Conservation (phyloP, 2,113 vertebrate species). For the Naja naja region DNA sequence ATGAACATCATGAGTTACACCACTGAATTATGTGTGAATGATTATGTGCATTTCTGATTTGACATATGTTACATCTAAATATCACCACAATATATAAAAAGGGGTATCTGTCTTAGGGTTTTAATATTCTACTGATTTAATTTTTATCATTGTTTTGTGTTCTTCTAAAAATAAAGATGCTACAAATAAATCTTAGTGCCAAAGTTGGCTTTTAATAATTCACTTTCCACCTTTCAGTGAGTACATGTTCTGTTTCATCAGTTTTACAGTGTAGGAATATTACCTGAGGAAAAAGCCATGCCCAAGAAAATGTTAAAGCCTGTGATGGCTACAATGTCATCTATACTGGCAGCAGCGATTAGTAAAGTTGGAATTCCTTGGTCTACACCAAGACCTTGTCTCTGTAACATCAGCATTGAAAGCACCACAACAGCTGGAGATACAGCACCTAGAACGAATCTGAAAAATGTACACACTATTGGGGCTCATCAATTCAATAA, state of each 20-base stretch:
- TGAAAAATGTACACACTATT: constrained; percentile 48
- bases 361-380: constrained; percentile 92
- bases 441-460: constrained; percentile 92
- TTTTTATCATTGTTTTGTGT: not conserved
- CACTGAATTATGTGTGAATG: not conserved
- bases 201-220: not conserved
- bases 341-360: constrained; percentile 93
- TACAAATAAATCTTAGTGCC: not conserved
- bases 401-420: constrained; percentile 89
- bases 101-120: not conserved
- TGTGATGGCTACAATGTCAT: constrained; percentile 86
- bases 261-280: not conserved
- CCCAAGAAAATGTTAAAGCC: constrained; percentile 84
- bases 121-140: not conserved
- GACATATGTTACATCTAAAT: not conserved
- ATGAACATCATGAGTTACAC: not conserved
- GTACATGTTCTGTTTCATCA: not conserved
- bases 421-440: constrained; percentile 94
- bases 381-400: constrained; percentile 83
- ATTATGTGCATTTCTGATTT: not conserved
- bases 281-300: constrained; percentile 90
- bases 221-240: not conserved
- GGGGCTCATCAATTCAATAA: not conserved
- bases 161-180: not conserved
- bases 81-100: not conserved